Conservation (phyloP, 2,888 invertebrate species). For the Agrochola macilenta region DNA sequence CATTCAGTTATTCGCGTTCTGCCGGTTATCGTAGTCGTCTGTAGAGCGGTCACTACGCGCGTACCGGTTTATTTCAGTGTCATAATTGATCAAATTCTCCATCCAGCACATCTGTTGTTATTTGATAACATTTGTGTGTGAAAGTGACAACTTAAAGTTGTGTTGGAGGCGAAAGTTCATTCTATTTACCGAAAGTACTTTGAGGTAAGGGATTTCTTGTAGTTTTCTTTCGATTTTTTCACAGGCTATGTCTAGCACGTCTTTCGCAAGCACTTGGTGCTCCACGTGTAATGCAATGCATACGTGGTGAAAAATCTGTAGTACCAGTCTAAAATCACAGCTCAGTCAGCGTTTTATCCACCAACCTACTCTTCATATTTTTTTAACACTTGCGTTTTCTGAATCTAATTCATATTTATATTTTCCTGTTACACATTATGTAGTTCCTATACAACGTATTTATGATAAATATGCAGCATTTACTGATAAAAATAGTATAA, state of each 20-base stretch:
- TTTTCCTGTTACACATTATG: slow-evolving; percentile 40
- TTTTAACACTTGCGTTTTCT: neutral
- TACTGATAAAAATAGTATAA: neutral
- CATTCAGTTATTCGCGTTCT: slow-evolving; percentile 82
- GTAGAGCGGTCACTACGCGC: slow-evolving; percentile 81
- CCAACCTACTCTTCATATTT: neutral
- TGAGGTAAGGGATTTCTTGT: slow-evolving; percentile 81
- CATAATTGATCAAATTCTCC: slow-evolving; percentile 66
- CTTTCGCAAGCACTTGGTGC: slow-evolving; percentile 62
- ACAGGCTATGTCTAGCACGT: slow-evolving; percentile 64
- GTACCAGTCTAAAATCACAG: neutral
- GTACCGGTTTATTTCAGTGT: slow-evolving; percentile 83
- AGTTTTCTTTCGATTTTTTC: slow-evolving; percentile 72
- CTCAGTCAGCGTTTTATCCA: neutral
- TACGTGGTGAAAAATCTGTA: slow-evolving; percentile 66
- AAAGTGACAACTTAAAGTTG: slow-evolving; percentile 80
- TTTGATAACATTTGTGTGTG: slow-evolving; percentile 78
- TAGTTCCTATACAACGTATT: neutral
- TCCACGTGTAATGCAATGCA: slow-evolving; percentile 77
- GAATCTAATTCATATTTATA: slow-evolving; percentile 5
- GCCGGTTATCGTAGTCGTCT: slow-evolving; percentile 85
- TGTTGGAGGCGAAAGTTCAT: slow-evolving; percentile 78
- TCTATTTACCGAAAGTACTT: slow-evolving; percentile 79
- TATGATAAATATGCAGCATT: neutral
- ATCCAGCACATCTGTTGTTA: slow-evolving; percentile 71